Evolutionary conservation across 2,797 vertebrate species (phyloP).

Genomic region (Sternotherus odoratus): DNA sequence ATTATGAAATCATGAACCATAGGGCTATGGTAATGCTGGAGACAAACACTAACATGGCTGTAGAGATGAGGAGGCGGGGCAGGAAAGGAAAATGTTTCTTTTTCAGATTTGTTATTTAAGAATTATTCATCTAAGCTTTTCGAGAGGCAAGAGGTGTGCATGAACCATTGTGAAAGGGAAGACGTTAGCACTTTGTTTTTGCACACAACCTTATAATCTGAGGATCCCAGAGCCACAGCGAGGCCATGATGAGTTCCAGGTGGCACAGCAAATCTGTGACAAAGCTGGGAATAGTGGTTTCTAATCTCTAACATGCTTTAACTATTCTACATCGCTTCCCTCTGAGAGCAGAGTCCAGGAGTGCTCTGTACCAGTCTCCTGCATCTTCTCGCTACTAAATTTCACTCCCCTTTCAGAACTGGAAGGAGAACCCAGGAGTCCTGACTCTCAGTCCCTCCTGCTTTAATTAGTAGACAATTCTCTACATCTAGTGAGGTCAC

Average conservation of each 20-base stretch:
- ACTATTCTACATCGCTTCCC: accelerated
- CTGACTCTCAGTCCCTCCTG: neutral
- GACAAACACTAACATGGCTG: too few relatives aligned
- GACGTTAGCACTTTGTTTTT: neutral
- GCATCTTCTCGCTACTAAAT: neutral
- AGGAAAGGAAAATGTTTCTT: neutral
- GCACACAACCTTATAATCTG: neutral
- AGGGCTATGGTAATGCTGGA: accelerated
- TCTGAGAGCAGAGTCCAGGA: neutral
- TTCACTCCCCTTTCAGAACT: neutral
- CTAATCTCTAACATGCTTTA: accelerated
- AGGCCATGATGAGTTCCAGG: accelerated
- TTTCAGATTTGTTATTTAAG: accelerated
- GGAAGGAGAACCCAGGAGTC: neutral
- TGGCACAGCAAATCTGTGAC: accelerated
- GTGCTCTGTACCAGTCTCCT: accelerated
- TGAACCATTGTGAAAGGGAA: neutral
- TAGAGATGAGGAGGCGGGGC: neutral
- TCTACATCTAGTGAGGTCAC: neutral
- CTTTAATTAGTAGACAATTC: neutral
- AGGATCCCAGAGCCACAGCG: neutral
- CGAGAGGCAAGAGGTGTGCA: accelerated
- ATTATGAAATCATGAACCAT: accelerated
- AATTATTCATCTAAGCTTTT: neutral
- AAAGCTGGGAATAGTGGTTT: neutral